A percentile compares a stretch with the other conserved stretches of the same genome.
These are phyloP conservation scores for Bovichtus diacanthus DNA, from an alignment of 2,797 vertebrate genomes.

Conservation along the genomic window DNA sequence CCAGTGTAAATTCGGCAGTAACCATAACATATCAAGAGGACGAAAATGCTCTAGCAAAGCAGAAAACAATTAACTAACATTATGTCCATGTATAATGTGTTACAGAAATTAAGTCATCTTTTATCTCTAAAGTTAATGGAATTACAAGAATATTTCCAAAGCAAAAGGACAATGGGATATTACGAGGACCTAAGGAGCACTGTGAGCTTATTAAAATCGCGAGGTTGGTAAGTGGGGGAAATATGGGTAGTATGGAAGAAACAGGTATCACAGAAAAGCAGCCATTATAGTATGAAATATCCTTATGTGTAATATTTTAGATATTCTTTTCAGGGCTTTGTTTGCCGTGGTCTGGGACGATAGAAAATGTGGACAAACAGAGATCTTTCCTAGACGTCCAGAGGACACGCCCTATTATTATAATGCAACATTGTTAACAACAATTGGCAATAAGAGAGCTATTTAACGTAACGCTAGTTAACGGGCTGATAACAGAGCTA, in stretches of 20 bases:
- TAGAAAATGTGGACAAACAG: too few species aligned
- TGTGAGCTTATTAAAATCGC: constrained; percentile 65
- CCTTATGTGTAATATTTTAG: not conserved
- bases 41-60: not conserved
- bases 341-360: not conserved
- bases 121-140: constrained; percentile 8
- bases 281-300: constrained; percentile 3
- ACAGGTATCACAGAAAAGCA: constrained; percentile 1
- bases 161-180: too few species aligned
- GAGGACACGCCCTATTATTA: too few species aligned
- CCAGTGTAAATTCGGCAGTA: not conserved
- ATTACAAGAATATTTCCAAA: constrained; percentile 15
- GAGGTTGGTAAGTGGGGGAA: constrained; percentile 34
- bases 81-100: not conserved
- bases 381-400: too few species aligned
- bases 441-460: too few species aligned
- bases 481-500: too few species aligned
- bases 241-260: constrained; percentile 17
- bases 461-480: too few species aligned
- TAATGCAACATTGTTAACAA: too few species aligned
- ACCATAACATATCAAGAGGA: not conserved
- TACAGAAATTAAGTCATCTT: not conserved
- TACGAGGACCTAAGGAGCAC: constrained; percentile 47
- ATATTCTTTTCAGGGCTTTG: not conserved
- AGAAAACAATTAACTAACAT: not conserved